Conservation (phyloP, 1,140 invertebrate genomes). For the Asobara japonica region DNA sequence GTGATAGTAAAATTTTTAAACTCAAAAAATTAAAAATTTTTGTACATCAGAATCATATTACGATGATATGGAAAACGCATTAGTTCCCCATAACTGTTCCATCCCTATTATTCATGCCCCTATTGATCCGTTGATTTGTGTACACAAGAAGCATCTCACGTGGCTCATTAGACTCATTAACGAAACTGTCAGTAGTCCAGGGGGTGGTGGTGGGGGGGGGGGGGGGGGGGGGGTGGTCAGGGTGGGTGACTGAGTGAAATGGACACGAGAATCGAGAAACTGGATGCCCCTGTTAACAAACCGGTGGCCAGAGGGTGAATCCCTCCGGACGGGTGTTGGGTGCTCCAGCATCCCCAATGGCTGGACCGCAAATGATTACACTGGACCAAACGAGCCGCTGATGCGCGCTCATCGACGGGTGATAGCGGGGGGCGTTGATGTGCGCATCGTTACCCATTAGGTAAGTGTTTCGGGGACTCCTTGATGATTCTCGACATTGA, state of each 20-base stretch:
- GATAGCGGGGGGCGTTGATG: slow-evolving; percentile 10
- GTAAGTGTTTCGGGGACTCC: not conserved
- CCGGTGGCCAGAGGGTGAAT: not conserved
- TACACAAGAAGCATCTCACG: not conserved
- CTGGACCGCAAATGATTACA: slow-evolving; percentile 63
- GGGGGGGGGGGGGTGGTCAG: too few species aligned
- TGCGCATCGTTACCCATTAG: not conserved
- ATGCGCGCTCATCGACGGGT: slow-evolving; percentile 26
- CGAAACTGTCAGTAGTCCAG: not conserved
- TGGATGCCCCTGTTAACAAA: not conserved
- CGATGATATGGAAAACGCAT: too few species aligned
- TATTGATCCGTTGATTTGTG: slow-evolving; percentile 2
- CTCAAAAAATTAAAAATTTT: too few species aligned
- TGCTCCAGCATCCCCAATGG: slow-evolving; percentile 48
- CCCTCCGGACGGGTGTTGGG: not conserved
- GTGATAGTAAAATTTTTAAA: too few species aligned
- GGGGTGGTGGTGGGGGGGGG: not conserved
- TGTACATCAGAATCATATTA: too few species aligned
- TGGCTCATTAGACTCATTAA: slow-evolving; percentile 8
- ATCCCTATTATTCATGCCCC: not conserved
- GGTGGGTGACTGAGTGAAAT: not conserved
- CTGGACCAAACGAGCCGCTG: slow-evolving; percentile 40
- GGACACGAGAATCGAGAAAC: not conserved
- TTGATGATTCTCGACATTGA: too few species aligned
- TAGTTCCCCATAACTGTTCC: not conserved